phyloP scores from a whole-genome alignment of 2,888 invertebrate genomes.

The Quadriops clusia region DNA sequence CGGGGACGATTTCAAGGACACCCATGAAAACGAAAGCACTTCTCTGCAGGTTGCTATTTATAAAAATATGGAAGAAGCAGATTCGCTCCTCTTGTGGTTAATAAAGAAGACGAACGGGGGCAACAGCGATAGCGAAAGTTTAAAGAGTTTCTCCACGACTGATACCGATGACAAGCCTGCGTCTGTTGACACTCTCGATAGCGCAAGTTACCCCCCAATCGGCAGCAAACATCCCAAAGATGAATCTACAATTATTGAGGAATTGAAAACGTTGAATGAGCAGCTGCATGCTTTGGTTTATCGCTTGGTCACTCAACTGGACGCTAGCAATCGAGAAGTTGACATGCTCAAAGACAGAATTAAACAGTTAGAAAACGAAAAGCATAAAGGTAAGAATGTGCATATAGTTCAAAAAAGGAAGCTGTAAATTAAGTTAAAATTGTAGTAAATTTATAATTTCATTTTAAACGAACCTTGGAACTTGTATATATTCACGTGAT shows the following conservation, averaged over 20 bases:
- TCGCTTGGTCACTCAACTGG: constrained; percentile 50
- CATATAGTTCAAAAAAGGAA: too few relatives aligned
- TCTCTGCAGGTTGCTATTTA: constrained; percentile 48
- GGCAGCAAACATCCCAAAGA: constrained; percentile 49
- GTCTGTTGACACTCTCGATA: constrained; percentile 20
- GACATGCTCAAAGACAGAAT: constrained; percentile 46
- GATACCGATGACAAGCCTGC: constrained; percentile 25
- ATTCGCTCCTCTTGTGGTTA: constrained; percentile 43
- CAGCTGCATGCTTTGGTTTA: constrained; percentile 47
- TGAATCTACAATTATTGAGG: constrained; percentile 51
- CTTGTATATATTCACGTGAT: too few relatives aligned
- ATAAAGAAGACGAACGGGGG: constrained; percentile 23
- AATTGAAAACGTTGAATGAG: constrained; percentile 51
- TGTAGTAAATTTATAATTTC: too few relatives aligned
- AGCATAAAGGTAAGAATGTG: constrained; percentile 31
- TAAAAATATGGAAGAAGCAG: constrained; percentile 55
- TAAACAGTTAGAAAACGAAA: constrained; percentile 44
- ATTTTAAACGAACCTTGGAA: too few relatives aligned
- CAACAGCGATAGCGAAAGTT: constrained; percentile 28
- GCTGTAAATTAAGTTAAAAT: too few relatives aligned
- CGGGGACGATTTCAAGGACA: constrained; percentile 32
- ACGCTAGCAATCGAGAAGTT: constrained; percentile 53
- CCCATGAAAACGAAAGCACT: constrained; percentile 32
- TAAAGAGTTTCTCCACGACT: constrained; percentile 22
- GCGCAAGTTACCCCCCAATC: constrained; percentile 18